These are phyloP conservation scores for Conus canariensis DNA, from an alignment of 2,888 invertebrate genomes.

Conservation along the genomic window DNA sequence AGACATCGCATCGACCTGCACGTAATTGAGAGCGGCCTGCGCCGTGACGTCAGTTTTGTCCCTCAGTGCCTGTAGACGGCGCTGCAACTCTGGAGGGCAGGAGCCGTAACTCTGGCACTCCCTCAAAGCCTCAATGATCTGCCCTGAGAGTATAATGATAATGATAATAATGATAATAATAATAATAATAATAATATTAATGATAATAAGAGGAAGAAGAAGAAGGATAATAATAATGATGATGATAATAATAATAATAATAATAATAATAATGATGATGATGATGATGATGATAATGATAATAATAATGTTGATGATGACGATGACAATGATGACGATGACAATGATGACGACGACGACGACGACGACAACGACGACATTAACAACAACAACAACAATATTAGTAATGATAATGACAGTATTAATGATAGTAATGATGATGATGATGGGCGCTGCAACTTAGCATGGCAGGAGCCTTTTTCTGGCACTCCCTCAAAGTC, in stretches of 20 bases:
- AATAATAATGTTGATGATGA: too few relatives aligned
- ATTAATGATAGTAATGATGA: neutral
- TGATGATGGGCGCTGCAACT: constrained; percentile 5
- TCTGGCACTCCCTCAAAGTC: constrained; percentile 55
- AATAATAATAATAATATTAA: too few relatives aligned
- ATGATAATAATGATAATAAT: too few relatives aligned
- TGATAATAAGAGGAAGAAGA: too few relatives aligned
- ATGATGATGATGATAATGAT: neutral
- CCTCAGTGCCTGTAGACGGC: constrained; percentile 43
- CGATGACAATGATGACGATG: too few relatives aligned
- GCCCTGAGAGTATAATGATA: constrained; percentile 54
- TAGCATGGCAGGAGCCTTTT: constrained; percentile 29
- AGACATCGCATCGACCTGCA: constrained; percentile 2
- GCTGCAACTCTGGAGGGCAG: constrained; percentile 30
- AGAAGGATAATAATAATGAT: too few relatives aligned
- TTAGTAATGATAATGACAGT: too few relatives aligned
- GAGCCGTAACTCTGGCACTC: constrained; percentile 49
- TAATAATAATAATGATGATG: neutral
- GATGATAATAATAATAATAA: too few relatives aligned
- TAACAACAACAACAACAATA: too few relatives aligned
- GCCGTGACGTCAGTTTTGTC: constrained; percentile 56
- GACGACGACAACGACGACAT: too few relatives aligned
- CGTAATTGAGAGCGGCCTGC: constrained; percentile 60
- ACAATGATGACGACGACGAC: too few relatives aligned
- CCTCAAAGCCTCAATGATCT: constrained; percentile 57